Conservation (phyloP, 2,797 vertebrate genomes). For the Alca torda region DNA sequence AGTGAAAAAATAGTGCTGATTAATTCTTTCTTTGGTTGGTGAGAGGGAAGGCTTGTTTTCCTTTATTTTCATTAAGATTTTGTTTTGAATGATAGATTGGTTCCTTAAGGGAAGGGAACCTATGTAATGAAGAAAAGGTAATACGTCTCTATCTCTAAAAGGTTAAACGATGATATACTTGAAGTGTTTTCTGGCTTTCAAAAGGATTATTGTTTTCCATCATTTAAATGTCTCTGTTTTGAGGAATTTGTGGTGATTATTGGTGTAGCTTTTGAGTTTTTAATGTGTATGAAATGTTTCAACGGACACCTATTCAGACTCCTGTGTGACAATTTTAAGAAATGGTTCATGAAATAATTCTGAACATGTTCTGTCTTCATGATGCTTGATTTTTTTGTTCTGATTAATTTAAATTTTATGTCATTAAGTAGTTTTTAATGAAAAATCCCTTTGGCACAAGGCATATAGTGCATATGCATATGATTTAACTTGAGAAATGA, state of each 20-base stretch:
- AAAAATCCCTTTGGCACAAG: not conserved
- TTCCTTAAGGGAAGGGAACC: not conserved
- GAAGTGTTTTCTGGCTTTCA: not conserved
- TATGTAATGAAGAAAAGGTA: not conserved
- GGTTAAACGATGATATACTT: not conserved
- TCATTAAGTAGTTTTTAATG: not conserved
- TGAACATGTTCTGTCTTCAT: fast-evolving
- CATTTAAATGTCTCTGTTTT: fast-evolving
- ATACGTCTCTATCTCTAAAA: not conserved
- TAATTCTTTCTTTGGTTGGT: not conserved
- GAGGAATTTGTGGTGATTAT: not conserved
- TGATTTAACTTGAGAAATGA: not conserved
- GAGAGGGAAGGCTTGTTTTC: not conserved
- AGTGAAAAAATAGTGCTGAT: not conserved
- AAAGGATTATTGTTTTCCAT: not conserved
- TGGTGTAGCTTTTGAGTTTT: not conserved
- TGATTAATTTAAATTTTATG: not conserved
- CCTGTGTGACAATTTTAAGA: not conserved
- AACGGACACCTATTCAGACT: not conserved
- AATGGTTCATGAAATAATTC: not conserved
- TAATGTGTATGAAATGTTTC: not conserved
- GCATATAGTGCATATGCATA: fast-evolving
- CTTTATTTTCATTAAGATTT: not conserved
- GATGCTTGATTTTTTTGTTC: not conserved
- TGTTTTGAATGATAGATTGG: not conserved